Conservation (phyloP, 2,888 invertebrate genomes). For the Eilema griseolum region DNA sequence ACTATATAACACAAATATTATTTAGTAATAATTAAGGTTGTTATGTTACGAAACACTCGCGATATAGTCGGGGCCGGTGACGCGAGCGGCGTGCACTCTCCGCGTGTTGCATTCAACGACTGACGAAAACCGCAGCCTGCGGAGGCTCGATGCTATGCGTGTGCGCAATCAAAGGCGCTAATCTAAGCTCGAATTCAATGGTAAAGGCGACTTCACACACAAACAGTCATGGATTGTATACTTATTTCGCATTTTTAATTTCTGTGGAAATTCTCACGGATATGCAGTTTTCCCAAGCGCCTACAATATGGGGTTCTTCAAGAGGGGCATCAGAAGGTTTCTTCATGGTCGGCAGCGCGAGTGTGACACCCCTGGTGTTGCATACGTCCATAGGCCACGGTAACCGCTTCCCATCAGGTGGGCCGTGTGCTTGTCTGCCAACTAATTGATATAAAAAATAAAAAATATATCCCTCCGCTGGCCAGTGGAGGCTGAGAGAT, state of each 20-base stretch:
- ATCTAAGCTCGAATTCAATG: not conserved
- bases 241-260: not conserved
- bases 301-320: no score
- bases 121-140: conserved; percentile 29
- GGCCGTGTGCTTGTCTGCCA: no score
- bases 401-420: no score
- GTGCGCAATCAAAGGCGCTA: conserved; percentile 26
- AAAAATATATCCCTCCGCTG: no score
- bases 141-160: conserved; percentile 41
- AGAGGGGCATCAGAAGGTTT: no score
- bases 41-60: conserved; percentile 42
- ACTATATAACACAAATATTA: conserved; percentile 51
- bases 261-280: no score
- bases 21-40: conserved; percentile 31
- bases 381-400: no score
- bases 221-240: not conserved
- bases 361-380: no score
- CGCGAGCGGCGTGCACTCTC: conserved; percentile 28
- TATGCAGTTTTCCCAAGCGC: no score
- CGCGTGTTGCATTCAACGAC: conserved; percentile 27
- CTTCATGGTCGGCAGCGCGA: no score
- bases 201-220: not conserved
- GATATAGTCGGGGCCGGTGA: conserved; percentile 17
- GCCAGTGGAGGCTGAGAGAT: no score
- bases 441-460: no score